These are phyloP conservation scores for Tipula unca DNA, from an alignment of 2,888 invertebrate species.

Conservation along the genomic window DNA sequence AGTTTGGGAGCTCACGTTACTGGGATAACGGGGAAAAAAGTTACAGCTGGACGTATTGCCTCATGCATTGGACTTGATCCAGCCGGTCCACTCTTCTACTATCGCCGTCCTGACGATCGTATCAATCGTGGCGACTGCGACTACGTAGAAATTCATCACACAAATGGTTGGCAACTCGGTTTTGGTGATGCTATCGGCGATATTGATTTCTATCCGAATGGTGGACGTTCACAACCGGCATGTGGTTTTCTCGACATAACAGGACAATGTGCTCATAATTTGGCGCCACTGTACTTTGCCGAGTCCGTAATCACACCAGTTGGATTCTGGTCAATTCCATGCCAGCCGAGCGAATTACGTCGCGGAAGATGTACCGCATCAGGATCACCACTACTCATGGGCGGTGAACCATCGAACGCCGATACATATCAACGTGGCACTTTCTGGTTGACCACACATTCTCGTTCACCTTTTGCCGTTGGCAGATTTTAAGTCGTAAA, in stretches of 20 bases:
- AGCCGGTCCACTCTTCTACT: neutral
- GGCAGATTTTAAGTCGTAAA: neutral
- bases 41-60: conserved; percentile 30
- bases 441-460: neutral
- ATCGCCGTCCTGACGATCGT: neutral
- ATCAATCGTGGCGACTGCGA: neutral
- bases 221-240: conserved; percentile 38
- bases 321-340: conserved; percentile 19
- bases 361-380: conserved; percentile 15
- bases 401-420: conserved; percentile 18
- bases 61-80: neutral
- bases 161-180: conserved; percentile 34
- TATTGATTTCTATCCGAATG: conserved; percentile 41
- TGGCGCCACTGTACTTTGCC: conserved; percentile 18
- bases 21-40: conserved; percentile 49
- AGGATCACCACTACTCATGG: conserved; percentile 20
- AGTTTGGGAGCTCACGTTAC: conserved; percentile 52
- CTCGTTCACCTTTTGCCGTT: neutral
- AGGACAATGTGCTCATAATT: conserved; percentile 23
- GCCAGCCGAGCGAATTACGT: conserved; percentile 9
- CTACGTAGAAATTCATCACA: conserved; percentile 14
- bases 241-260: conserved; percentile 25
- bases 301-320: conserved; percentile 16
- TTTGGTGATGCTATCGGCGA: conserved; percentile 34
- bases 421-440: neutral